Conservation (phyloP, 2,797 vertebrate genomes). For the Cirrhinus mrigala region DNA sequence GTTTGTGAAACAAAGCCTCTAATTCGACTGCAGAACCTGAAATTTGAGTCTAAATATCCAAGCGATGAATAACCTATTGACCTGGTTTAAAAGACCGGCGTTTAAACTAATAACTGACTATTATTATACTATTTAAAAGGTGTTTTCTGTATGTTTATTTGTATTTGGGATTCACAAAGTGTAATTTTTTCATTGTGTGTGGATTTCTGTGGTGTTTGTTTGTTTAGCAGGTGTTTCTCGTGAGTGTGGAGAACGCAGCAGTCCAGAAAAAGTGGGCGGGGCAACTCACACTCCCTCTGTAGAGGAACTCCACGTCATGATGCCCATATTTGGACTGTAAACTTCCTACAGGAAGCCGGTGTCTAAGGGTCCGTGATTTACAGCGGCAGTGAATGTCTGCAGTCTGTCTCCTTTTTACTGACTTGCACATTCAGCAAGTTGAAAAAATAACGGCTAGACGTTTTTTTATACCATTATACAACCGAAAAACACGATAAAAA, state of each 20-base stretch:
- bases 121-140: background rate
- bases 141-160: background rate
- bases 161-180: no score
- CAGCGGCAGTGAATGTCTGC: background rate
- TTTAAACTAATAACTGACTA: background rate
- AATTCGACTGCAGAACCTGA: background rate
- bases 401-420: background rate
- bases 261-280: constrained; percentile 66
- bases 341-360: constrained; percentile 70
- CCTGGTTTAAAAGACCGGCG: background rate
- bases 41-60: background rate
- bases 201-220: background rate
- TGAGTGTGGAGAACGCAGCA: background rate
- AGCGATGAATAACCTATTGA: background rate
- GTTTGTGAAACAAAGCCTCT: background rate
- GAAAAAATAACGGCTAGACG: background rate
- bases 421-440: constrained; percentile 23
- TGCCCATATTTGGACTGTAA: constrained; percentile 75
- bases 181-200: background rate
- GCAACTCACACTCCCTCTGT: constrained; percentile 70
- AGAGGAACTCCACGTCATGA: constrained; percentile 75
- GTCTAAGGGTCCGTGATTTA: constrained; percentile 7
- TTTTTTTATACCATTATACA: no score
- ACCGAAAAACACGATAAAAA: background rate
- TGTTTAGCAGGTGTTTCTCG: constrained; percentile 14